Conservation (phyloP, 2,113 vertebrate genomes). For the Jaculus jaculus region DNA sequence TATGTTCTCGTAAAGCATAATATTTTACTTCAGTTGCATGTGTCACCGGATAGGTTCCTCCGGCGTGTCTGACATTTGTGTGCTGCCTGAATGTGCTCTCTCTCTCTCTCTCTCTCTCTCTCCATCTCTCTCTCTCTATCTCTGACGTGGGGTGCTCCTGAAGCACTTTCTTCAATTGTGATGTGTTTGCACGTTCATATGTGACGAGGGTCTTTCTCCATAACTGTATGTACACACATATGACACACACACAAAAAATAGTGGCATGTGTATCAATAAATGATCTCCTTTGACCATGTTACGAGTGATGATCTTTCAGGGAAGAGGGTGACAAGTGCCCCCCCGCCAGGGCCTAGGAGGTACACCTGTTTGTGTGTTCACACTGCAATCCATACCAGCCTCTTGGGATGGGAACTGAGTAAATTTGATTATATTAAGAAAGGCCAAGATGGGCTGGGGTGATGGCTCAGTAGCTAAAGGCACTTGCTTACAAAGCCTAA, state of each 20-base stretch:
- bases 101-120: no score
- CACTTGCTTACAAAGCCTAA: no score
- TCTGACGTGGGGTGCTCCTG: conserved; percentile 75
- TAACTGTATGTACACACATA: conserved; percentile 39
- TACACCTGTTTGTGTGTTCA: no score
- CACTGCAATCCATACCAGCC: no score
- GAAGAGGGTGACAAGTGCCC: not conserved
- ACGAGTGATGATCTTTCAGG: conserved; percentile 34
- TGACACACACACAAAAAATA: conserved; percentile 56
- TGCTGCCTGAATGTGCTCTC: conserved; percentile 73
- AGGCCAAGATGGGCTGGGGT: no score
- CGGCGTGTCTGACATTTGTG: conserved; percentile 81
- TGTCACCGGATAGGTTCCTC: conserved; percentile 85
- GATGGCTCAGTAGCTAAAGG: no score
- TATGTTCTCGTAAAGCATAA: conserved; percentile 83
- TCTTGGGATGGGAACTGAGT: no score
- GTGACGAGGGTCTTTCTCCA: conserved; percentile 67
- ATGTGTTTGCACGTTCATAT: conserved; percentile 76
- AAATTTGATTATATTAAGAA: no score
- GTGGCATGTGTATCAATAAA: conserved; percentile 62
- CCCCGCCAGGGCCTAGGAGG: no score
- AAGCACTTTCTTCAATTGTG: conserved; percentile 57
- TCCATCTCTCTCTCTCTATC: no score
- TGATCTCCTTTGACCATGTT: conserved; percentile 26
- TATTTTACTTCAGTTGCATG: conserved; percentile 83